Conservation (phyloP, 1,140 invertebrate species). For the Sminthurides bifidus region DNA sequence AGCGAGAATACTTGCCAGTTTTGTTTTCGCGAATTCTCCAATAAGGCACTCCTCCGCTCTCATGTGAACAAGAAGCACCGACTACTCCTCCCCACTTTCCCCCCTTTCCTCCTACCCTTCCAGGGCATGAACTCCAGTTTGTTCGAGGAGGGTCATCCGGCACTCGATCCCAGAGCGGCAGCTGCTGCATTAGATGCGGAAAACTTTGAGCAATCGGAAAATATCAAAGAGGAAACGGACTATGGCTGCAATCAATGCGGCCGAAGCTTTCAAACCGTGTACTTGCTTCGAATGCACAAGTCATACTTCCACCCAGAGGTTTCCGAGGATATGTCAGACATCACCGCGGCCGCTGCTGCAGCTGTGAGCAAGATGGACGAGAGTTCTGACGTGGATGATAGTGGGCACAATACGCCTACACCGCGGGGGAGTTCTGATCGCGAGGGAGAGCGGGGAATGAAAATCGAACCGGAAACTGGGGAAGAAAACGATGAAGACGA, state of each 20-base stretch:
- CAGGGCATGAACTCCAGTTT: background rate
- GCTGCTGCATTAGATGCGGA: constrained; percentile 2
- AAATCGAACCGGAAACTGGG: background rate
- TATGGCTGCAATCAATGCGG: constrained; percentile 45
- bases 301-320: constrained; percentile 38
- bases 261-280: constrained; percentile 44
- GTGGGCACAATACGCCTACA: background rate
- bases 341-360: background rate
- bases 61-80: constrained; percentile 25
- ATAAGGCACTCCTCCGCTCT: constrained; percentile 9
- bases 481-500: constrained; percentile 4
- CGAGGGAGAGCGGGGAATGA: background rate
- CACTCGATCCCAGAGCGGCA: background rate
- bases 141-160: background rate
- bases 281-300: constrained; percentile 44
- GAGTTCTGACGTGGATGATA: background rate
- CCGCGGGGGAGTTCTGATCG: background rate
- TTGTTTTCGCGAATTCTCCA: constrained; percentile 20
- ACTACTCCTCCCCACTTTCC: constrained; percentile 19
- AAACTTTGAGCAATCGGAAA: background rate
- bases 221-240: constrained; percentile 31
- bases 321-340: constrained; percentile 10
- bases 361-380: constrained; percentile 5
- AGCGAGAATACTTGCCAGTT: constrained; percentile 24
- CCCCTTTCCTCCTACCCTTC: constrained; percentile 24